A percentile compares a stretch with the other conserved stretches of the same genome.
Evolutionary conservation across 2,888 invertebrate species (phyloP).

Genomic region (Pristionchus exspectatus): DNA sequence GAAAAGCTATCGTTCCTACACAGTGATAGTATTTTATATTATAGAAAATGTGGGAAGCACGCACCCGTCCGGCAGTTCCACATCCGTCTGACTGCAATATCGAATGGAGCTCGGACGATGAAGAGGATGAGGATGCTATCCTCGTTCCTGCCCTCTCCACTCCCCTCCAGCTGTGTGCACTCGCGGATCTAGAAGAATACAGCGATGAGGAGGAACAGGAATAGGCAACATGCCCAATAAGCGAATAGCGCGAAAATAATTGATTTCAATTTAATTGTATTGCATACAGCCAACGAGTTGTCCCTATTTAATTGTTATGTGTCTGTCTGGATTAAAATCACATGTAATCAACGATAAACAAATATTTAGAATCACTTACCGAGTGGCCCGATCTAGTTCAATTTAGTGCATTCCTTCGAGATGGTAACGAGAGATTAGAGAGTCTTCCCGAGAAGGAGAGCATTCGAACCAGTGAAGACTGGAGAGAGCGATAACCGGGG

Average conservation of each 20-base stretch:
- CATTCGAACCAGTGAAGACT: constrained; percentile 65
- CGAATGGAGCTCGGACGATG: background rate
- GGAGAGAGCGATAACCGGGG: constrained; percentile 66
- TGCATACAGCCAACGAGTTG: too few relatives aligned
- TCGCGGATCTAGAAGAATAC: background rate
- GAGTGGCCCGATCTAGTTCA: constrained; percentile 72
- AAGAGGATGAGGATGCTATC: background rate
- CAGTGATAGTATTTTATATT: background rate
- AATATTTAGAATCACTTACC: constrained; percentile 58
- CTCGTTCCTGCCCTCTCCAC: background rate
- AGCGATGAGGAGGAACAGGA: background rate
- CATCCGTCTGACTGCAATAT: background rate
- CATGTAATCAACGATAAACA: background rate
- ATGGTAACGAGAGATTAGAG: constrained; percentile 69
- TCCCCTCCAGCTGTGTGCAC: background rate
- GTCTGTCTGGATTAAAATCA: too few relatives aligned
- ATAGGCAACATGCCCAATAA: too few relatives aligned
- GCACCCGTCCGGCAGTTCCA: background rate
- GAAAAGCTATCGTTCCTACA: background rate
- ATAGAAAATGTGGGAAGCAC: background rate
- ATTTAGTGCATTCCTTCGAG: constrained; percentile 69
- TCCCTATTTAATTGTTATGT: too few relatives aligned
- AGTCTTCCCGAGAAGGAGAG: constrained; percentile 69
- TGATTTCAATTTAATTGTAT: too few relatives aligned
- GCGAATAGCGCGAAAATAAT: too few relatives aligned